Percentiles rank a stretch among this genome's conserved stretches.
These are phyloP conservation scores for Cylas formicarius DNA, from an alignment of 1,140 invertebrate genomes.

Conservation along the genomic window DNA sequence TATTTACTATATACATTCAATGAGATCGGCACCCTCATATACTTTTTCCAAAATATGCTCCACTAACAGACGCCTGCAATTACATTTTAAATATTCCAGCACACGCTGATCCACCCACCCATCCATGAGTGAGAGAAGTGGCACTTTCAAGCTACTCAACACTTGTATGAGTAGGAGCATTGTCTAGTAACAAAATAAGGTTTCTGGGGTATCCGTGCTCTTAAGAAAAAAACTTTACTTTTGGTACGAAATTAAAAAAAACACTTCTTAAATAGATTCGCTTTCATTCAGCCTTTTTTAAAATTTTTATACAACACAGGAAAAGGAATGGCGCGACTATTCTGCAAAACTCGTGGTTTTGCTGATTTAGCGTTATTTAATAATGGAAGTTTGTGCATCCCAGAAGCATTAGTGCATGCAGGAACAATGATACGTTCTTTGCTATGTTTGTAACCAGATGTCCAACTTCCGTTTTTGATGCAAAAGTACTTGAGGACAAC, in stretches of 20 bases:
- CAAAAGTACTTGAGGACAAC: conserved; percentile 37
- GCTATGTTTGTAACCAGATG: conserved; percentile 35
- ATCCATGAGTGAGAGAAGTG: conserved; percentile 44
- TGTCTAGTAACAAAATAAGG: conserved; percentile 44
- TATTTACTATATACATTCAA: not conserved
- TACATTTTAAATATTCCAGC: conserved; percentile 37
- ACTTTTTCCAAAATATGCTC: conserved; percentile 3
- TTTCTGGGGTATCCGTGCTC: conserved; percentile 31
- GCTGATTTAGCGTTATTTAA: conserved; percentile 23
- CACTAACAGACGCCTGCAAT: no score
- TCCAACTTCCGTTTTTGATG: conserved; percentile 34
- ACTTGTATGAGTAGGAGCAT: conserved; percentile 40
- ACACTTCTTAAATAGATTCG: conserved; percentile 33
- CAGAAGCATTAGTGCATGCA: conserved; percentile 34
- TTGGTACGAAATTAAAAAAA: no score
- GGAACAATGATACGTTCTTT: conserved; percentile 39
- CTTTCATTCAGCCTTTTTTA: conserved; percentile 29
- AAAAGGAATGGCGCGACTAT: conserved; percentile 1
- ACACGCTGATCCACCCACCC: conserved; percentile 46
- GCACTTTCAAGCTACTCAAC: conserved; percentile 34
- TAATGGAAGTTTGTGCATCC: conserved; percentile 37
- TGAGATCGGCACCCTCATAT: not conserved
- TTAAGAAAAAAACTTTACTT: conserved; percentile 30
- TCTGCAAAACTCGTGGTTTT: conserved; percentile 9
- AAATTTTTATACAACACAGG: conserved; percentile 12